These are phyloP conservation scores for Semicossyphus pulcher DNA, from an alignment of 2,113 vertebrate genomes.

Conservation along the genomic window DNA sequence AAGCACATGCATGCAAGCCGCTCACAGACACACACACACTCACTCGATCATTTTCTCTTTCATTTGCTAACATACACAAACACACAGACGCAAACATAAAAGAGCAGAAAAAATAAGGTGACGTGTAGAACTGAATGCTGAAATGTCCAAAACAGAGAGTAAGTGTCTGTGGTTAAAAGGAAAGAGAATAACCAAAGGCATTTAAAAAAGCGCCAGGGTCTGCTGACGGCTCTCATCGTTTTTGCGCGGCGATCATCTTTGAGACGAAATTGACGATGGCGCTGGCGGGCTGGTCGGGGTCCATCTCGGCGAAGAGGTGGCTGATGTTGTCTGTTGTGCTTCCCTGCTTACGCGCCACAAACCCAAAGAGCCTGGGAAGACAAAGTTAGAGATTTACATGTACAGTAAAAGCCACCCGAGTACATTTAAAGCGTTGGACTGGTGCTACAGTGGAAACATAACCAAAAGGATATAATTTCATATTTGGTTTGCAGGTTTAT, in stretches of 20 bases:
- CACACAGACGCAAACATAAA: conserved; percentile 25
- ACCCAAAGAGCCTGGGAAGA: conserved; percentile 92
- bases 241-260: conserved; percentile 93
- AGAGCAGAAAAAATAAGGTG: conserved; percentile 57
- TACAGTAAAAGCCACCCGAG: background rate
- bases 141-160: conserved; percentile 43
- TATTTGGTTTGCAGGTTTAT: too few species aligned
- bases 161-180: conserved; percentile 53
- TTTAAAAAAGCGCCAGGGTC: conserved; percentile 26
- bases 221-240: conserved; percentile 86
- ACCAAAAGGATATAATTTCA: too few species aligned
- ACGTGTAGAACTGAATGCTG: conserved; percentile 34
- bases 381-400: background rate
- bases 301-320: conserved; percentile 97
- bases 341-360: conserved; percentile 97
- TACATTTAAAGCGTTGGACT: background rate
- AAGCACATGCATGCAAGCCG: conserved; percentile 66
- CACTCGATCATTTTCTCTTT: background rate
- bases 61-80: conserved; percentile 4
- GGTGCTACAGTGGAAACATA: too few species aligned
- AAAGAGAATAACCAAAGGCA: conserved; percentile 58
- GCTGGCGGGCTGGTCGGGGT: conserved; percentile 92
- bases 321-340: conserved; percentile 98
- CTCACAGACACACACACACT: background rate
- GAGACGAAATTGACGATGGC: conserved; percentile 99